Evolutionary conservation across 2,888 invertebrate species (phyloP), one percentile per base, ranked within the genome.

Genomic region (Tinea pellionella): DNA sequence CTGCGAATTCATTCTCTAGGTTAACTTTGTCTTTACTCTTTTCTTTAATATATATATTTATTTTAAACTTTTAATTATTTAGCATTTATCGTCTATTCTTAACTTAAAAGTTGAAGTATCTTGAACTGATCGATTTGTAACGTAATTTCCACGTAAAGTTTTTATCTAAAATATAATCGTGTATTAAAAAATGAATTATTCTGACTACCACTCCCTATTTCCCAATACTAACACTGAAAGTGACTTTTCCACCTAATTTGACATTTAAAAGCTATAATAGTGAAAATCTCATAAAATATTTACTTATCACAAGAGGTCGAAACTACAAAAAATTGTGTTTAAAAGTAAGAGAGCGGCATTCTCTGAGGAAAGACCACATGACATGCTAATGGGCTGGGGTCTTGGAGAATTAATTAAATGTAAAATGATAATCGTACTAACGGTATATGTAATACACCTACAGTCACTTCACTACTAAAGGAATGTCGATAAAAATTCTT

Each of bases 341-440:
- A 9, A n/a, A 37, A 37, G 9, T 37, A 6, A 37, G 24, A 37
- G 37, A 37, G 57, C 57, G 57, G 57, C 57, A 29, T 32, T 37
- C 47, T 51, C 30, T 16, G 16, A 43, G 24, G 24, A 43, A 18
- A 37, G 12, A 16, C 7, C 59, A 19, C 37, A 19, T 30, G 57
- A 61, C 57, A 61, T 57, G 47, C 43, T 61, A 57, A 61, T 61
- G 41, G 47, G 47, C 15, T 24, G 56, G 53, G 19, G 42, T 16
- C 59, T 47, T 43, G 8, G 19, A 47, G 57, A 61, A 61, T 61
- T 61, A 61, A 57, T 61, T 61, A 57, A 57, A 61, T 57, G 42
- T 29, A 43, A 61, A 61, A 18, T 60, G 41, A 41, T 57, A 47
- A 57, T 61, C 30, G 9, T 57, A 30, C 41, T 61, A 61, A 61